phyloP scores from a whole-genome alignment of 2,113 vertebrate genomes.

The Perca schrenkii region DNA sequence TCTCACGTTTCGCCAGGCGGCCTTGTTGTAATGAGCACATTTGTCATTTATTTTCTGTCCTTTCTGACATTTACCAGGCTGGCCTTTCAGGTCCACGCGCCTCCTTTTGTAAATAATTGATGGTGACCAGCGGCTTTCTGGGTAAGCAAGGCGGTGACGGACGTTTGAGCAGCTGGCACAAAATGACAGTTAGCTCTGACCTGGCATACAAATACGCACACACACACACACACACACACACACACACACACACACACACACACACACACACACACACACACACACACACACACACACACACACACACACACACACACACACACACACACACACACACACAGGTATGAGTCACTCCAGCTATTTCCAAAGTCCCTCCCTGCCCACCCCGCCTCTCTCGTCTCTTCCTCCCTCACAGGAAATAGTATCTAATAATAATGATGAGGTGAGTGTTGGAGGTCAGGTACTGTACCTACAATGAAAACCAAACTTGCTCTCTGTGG shows the following conservation, averaged over 20 bases:
- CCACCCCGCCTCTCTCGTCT: background rate
- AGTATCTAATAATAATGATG: constrained; percentile 70
- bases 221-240: background rate
- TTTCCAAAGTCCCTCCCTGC: constrained; percentile 33
- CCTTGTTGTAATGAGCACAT: constrained; percentile 64
- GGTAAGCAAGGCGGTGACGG: constrained; percentile 44
- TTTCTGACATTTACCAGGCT: constrained; percentile 79
- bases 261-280: constrained; percentile 28
- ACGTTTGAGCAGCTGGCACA: constrained; percentile 62
- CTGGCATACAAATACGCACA: constrained; percentile 47
- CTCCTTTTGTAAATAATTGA: constrained; percentile 79
- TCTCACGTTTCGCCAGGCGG: constrained; percentile 51
- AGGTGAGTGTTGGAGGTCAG: constrained; percentile 58
- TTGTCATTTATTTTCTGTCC: constrained; percentile 79
- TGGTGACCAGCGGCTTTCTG: constrained; percentile 57
- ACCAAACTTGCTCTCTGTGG: constrained; percentile 26
- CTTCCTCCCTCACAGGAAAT: constrained; percentile 68
- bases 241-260: constrained; percentile 21
- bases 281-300: constrained; percentile 33
- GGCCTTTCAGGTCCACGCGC: constrained; percentile 69
- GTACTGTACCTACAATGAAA: constrained; percentile 13
- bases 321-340: constrained; percentile 17
- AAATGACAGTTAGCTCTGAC: constrained; percentile 45
- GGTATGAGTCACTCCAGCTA: constrained; percentile 70
- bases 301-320: constrained; percentile 27